Evolutionary conservation across 1,140 invertebrate genomes (phyloP).

Genomic region (Neomicropteryx cornuta): DNA sequence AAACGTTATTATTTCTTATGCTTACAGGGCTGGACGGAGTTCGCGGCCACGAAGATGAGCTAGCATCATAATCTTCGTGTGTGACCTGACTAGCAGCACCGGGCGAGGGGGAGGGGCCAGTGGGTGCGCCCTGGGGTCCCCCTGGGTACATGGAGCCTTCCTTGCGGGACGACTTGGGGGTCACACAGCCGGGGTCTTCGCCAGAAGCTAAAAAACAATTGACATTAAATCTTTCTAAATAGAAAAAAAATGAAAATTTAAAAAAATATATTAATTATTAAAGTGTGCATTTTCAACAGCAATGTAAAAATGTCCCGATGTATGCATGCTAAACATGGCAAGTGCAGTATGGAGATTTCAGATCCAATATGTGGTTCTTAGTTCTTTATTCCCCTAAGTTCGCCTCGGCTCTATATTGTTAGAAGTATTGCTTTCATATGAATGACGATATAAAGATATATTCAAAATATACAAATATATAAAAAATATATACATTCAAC

Average conservation of each 20-base stretch:
- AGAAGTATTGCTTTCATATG: too few species aligned
- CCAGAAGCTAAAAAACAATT: constrained; percentile 58
- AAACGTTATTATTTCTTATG: constrained; percentile 9
- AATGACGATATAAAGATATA: too few species aligned
- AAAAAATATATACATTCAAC: too few species aligned
- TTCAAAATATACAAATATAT: too few species aligned
- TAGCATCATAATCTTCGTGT: constrained; percentile 86
- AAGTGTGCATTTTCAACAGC: too few species aligned
- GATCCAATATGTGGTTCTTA: too few species aligned
- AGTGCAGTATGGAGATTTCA: too few species aligned
- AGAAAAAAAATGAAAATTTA: not conserved
- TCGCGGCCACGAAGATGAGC: constrained; percentile 70
- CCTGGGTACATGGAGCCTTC: constrained; percentile 43
- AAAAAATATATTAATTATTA: too few species aligned
- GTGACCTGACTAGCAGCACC: constrained; percentile 70
- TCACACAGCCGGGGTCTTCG: constrained; percentile 67
- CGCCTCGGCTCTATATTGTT: too few species aligned
- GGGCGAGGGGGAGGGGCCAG: constrained; percentile 52
- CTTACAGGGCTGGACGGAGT: constrained; percentile 85
- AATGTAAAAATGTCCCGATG: too few species aligned
- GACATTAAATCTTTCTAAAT: not conserved
- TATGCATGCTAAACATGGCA: too few species aligned
- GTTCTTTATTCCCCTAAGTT: too few species aligned
- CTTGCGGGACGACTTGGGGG: constrained; percentile 60
- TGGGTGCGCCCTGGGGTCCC: constrained; percentile 33